Evolutionary conservation across 2,797 vertebrate genomes (phyloP).

Genomic region (Podarcis siculus): DNA sequence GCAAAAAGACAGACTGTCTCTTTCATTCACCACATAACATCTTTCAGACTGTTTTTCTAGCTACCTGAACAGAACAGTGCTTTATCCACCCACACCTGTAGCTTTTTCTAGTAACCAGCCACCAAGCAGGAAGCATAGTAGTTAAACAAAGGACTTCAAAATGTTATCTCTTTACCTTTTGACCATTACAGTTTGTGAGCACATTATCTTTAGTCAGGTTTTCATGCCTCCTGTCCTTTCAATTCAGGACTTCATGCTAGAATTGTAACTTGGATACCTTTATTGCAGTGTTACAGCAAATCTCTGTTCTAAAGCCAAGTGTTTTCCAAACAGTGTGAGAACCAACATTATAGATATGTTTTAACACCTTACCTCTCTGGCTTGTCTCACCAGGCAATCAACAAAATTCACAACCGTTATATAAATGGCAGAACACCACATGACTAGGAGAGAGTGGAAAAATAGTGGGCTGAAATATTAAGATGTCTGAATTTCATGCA

Average conservation of each 20-base stretch:
- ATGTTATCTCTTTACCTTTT: not conserved
- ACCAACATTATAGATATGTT: constrained; percentile 6
- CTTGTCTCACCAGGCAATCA: constrained; percentile 1
- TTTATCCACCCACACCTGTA: not conserved
- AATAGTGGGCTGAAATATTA: not conserved
- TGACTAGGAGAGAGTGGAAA: not conserved
- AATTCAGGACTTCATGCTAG: not conserved
- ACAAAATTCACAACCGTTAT: constrained; percentile 10
- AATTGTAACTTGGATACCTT: not conserved
- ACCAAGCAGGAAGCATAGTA: not conserved
- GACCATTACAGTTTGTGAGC: not conserved
- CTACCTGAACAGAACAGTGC: not conserved
- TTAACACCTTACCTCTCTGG: constrained; percentile 6
- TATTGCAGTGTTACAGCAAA: not conserved
- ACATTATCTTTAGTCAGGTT: not conserved
- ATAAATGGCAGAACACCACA: constrained; percentile 22
- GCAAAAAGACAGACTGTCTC: not conserved
- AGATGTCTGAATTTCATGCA: constrained; percentile 10
- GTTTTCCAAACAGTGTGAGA: not conserved
- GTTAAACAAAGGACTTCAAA: not conserved
- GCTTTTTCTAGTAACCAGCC: not conserved
- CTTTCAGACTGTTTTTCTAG: not conserved
- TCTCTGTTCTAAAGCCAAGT: constrained; percentile 13
- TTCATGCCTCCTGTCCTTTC: not conserved
- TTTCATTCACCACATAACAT: not conserved